These are phyloP conservation scores for Stegostoma tigrinum DNA, from an alignment of 2,113 vertebrate species.

Conservation along the genomic window DNA sequence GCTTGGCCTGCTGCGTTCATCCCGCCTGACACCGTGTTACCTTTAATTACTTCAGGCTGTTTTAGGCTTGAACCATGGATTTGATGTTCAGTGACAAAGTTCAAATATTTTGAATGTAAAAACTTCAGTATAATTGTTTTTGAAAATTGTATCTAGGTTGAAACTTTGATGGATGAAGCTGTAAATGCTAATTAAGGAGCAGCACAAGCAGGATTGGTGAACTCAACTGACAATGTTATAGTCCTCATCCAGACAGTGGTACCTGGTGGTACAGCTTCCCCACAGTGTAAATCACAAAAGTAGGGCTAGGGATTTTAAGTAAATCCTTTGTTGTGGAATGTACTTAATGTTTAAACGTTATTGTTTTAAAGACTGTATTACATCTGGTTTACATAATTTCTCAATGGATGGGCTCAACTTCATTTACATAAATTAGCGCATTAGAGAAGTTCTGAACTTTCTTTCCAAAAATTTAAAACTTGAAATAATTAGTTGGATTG, in stretches of 20 bases:
- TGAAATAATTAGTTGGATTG: conserved; percentile 1
- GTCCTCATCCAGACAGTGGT: not conserved
- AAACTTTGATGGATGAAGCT: not conserved
- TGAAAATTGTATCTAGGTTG: not conserved
- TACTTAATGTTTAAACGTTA: not conserved
- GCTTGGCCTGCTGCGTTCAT: too few relatives aligned
- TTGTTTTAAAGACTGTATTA: not conserved
- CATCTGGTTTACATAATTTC: not conserved
- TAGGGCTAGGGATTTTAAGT: not conserved
- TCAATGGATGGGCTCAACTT: not conserved
- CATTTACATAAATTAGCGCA: not conserved
- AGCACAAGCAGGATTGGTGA: not conserved
- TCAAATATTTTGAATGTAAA: not conserved
- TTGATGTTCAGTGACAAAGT: not conserved
- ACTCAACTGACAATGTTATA: not conserved
- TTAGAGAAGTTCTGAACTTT: not conserved
- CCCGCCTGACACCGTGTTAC: too few relatives aligned
- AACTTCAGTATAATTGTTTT: not conserved
- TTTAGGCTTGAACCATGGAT: not conserved
- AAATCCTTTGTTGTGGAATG: not conserved
- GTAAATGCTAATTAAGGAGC: not conserved
- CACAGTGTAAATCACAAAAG: not conserved
- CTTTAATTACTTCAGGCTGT: not conserved
- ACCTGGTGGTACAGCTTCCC: not conserved
- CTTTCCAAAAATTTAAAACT: not conserved